Percentiles rank a stretch among this genome's conserved stretches.
Evolutionary conservation across 2,888 invertebrate genomes (phyloP).

Genomic region (Meandrusa payeni): DNA sequence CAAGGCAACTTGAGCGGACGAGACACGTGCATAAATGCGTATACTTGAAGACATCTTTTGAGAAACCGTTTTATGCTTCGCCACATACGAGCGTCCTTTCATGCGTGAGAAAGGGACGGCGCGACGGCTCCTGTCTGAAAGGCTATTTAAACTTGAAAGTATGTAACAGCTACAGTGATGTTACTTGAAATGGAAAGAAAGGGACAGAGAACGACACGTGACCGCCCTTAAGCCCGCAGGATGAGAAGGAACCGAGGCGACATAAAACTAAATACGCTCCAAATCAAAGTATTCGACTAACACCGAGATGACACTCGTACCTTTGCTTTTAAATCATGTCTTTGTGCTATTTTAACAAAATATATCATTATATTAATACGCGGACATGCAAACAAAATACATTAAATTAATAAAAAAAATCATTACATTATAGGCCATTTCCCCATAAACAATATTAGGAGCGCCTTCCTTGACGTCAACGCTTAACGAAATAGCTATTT

Average conservation of each 20-base stretch:
- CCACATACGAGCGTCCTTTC: constrained; percentile 24
- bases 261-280: constrained; percentile 36
- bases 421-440: too few relatives aligned
- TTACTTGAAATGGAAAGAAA: constrained; percentile 40
- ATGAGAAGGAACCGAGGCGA: constrained; percentile 47
- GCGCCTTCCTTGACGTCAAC: too few relatives aligned
- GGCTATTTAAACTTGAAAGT: constrained; percentile 34
- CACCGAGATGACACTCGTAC: constrained; percentile 25
- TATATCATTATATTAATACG: too few relatives aligned
- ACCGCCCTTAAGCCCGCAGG: constrained; percentile 48
- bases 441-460: too few relatives aligned
- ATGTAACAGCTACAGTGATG: constrained; percentile 32
- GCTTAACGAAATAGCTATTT: too few relatives aligned
- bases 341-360: constrained; percentile 40
- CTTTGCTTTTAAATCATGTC: constrained; percentile 41
- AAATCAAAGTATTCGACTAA: constrained; percentile 32
- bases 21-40: constrained; percentile 33
- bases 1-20: constrained; percentile 36
- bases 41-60: constrained; percentile 33
- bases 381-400: too few relatives aligned
- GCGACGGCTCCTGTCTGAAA: constrained; percentile 36
- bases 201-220: constrained; percentile 49
- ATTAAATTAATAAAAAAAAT: too few relatives aligned
- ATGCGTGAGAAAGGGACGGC: constrained; percentile 40
- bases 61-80: constrained; percentile 42